phyloP scores from a whole-genome alignment of 2,113 vertebrate species.

The Hydropotes inermis region DNA sequence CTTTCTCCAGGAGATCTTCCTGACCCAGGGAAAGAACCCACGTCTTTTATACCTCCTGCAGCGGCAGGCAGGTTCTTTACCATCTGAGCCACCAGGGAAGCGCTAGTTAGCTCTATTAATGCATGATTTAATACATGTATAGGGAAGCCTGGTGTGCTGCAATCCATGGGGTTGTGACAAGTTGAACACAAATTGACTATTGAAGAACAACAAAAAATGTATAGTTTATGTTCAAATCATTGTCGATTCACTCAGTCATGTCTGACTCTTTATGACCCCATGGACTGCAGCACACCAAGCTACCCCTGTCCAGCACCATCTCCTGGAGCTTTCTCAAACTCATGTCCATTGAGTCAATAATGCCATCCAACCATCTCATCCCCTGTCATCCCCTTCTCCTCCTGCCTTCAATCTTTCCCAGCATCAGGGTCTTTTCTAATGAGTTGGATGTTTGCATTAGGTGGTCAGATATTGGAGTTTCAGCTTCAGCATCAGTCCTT shows the following conservation, averaged over 20 bases:
- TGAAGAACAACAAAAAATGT: background rate
- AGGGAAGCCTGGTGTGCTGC: background rate
- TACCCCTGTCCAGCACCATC: background rate
- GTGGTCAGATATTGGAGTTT: background rate
- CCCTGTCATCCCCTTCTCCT: background rate
- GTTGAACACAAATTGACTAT: background rate
- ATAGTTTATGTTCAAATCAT: background rate
- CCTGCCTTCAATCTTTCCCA: background rate
- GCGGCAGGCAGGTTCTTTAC: background rate
- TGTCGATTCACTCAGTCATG: background rate
- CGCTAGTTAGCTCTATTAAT: background rate
- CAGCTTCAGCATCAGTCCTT: background rate
- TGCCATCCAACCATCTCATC: background rate
- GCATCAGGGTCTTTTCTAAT: background rate
- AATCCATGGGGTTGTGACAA: accelerated
- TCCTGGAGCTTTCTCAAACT: background rate
- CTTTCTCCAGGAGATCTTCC: background rate
- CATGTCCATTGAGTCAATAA: background rate
- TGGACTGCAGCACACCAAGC: background rate
- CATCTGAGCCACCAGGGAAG: background rate
- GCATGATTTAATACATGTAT: background rate
- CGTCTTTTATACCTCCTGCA: background rate
- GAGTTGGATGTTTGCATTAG: background rate
- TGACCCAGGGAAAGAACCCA: too few species aligned
- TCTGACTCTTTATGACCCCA: background rate